Percentiles rank a stretch among this genome's conserved stretches.
These are phyloP conservation scores for Pogonognathellus flavescens DNA, from an alignment of 1,140 invertebrate species.

Conservation along the genomic window DNA sequence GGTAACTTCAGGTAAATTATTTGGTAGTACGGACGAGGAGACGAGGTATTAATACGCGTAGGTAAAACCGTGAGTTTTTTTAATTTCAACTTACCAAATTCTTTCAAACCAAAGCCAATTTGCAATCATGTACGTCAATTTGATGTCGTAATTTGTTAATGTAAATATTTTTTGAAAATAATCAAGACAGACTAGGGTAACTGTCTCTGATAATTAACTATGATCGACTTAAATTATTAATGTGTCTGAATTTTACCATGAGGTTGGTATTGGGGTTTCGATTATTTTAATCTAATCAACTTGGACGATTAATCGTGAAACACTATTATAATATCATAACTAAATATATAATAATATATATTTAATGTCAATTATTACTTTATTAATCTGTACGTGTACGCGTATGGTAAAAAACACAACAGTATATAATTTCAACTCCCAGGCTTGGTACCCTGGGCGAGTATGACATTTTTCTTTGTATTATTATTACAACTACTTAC, in stretches of 20 bases:
- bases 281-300: not conserved
- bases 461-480: conserved; percentile 53
- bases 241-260: conserved; percentile 2
- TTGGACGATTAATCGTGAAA: no score
- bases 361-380: conserved; percentile 1
- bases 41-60: not conserved
- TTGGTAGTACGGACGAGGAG: not conserved
- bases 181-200: conserved; percentile 32
- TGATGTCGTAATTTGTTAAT: not conserved
- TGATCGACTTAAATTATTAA: not conserved
- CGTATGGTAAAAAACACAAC: not conserved
- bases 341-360: not conserved
- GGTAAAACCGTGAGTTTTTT: conserved; percentile 38
- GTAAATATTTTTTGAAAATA: conserved; percentile 18
- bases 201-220: not conserved
- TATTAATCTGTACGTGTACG: conserved; percentile 7
- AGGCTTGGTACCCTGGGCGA: conserved; percentile 58
- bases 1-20: not conserved
- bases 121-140: not conserved
- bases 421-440: conserved; percentile 21
- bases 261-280: conserved; percentile 4
- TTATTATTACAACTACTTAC: conserved; percentile 9
- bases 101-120: conserved; percentile 44
- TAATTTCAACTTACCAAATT: conserved; percentile 43
- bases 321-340: no score